Percentiles rank a stretch among this genome's conserved stretches.
These are phyloP conservation scores for Megatriorchis doriae DNA, from an alignment of 2,113 vertebrate genomes.

Conservation along the genomic window DNA sequence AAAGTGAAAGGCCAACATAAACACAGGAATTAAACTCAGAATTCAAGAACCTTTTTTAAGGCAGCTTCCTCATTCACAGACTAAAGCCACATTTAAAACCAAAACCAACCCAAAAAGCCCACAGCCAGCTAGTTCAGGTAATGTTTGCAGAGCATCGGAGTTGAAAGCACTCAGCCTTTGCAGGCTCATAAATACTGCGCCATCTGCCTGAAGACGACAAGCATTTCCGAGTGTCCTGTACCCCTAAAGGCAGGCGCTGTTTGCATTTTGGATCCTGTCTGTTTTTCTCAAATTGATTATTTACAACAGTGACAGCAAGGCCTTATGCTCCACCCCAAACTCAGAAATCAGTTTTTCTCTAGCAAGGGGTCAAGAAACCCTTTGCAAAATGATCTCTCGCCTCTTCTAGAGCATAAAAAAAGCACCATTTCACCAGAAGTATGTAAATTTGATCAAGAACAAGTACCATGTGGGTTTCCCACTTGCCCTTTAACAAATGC, in stretches of 20 bases:
- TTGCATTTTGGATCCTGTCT: neutral
- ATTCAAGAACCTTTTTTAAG: neutral
- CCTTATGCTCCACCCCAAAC: neutral
- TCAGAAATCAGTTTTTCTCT: neutral
- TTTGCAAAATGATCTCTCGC: neutral
- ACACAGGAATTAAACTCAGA: neutral
- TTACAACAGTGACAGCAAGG: neutral
- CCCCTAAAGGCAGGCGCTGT: accelerated
- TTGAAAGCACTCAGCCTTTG: neutral
- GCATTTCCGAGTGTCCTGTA: accelerated
- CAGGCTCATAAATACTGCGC: neutral
- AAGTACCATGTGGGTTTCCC: neutral
- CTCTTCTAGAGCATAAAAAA: neutral
- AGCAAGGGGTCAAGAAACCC: neutral
- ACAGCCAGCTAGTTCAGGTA: neutral
- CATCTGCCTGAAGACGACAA: accelerated
- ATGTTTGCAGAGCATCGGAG: accelerated
- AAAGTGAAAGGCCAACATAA: neutral
- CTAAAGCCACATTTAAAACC: neutral
- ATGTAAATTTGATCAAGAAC: neutral
- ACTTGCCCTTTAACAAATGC: neutral
- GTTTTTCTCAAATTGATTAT: neutral
- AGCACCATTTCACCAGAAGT: neutral
- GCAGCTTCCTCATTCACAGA: neutral
- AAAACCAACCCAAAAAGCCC: neutral